Base-by-base conservation (phyloP, 2,113 vertebrate genomes). In the Nothobranchius furzeri region DNA sequence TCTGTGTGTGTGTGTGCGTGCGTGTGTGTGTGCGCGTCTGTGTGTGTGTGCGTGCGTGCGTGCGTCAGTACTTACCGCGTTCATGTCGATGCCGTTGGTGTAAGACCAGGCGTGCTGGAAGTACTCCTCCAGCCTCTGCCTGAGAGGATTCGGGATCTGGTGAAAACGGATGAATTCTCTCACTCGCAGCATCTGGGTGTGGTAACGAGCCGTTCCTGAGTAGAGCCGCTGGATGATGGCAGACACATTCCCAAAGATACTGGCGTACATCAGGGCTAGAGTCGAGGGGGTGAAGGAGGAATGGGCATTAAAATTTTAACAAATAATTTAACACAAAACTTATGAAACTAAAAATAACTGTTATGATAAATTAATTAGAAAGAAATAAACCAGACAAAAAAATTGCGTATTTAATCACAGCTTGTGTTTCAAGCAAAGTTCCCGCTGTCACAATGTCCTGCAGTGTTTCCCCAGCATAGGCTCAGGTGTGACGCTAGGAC, bases 141-240 rank as follows among this genome's bases (percentile, higher is more conserved):
- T 62, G 36, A 95, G 90, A 0, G 94, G 94, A 89, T 95, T 95
- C 53, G 95, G 95, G 70, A 95, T 95, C 90, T 95, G 94, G 83
- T 95, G 95, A 84, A 95, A 95, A 48, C 94, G 93, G 86, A 94
- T 95, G 82, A 95, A 95, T 82, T 95, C 93, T 2, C 94, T 80
- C 12, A 96, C 95, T 0, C 95, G 79, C 54, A 96, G 88, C 95
- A 96, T 95, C 91, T 96, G 95, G 0, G 94, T 95, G 93, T 96
- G 95, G 88, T 96, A 96, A 36, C 95, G 93, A 2, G 95, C 95
- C 0, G 95, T 95, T 37, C 95, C 95, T 0, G 95, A 96, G 88
- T 96, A 96, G 13, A 96, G 85, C 6, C 95, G 89, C 92, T 96
- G 95, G 90, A 96, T 96, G 84, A 96, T 96, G 73, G 95, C 95